A percentile compares a stretch with the other conserved stretches of the same genome.
phyloP scores from a whole-genome alignment of 2,888 invertebrate genomes.

The Synanthedon formicaeformis region DNA sequence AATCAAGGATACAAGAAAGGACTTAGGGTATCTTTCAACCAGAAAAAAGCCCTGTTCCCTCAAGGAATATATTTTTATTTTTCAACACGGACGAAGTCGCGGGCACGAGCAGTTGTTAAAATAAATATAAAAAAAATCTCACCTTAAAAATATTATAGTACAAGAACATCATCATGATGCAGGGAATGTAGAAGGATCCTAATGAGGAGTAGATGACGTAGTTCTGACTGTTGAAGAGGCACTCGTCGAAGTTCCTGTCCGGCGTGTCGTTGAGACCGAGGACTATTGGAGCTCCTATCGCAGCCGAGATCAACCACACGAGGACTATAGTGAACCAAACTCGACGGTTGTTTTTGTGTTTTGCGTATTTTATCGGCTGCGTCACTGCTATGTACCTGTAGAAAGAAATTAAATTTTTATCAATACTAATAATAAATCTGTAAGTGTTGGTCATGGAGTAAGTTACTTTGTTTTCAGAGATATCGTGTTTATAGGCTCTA shows the following conservation, averaged over 20 bases:
- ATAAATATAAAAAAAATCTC: slow-evolving; percentile 24
- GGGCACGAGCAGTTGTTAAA: not conserved
- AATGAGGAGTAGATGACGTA: slow-evolving; percentile 98
- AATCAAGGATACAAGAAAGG: no score
- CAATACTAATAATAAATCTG: no score
- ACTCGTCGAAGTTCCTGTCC: slow-evolving; percentile 83
- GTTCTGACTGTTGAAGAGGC: slow-evolving; percentile 97
- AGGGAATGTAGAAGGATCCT: slow-evolving; percentile 98
- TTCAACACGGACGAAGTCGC: no score
- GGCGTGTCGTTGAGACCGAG: slow-evolving; percentile 95
- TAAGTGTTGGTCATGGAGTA: no score
- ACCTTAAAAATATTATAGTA: slow-evolving; percentile 98
- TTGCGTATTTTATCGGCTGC: slow-evolving; percentile 98
- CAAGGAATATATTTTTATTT: no score
- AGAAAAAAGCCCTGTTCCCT: no score
- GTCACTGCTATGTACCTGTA: slow-evolving; percentile 99
- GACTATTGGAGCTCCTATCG: slow-evolving; percentile 96
- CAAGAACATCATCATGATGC: slow-evolving; percentile 97
- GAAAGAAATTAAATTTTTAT: not conserved
- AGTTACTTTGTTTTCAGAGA: no score
- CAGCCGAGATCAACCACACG: slow-evolving; percentile 93
- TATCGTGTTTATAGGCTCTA: no score
- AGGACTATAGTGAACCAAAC: slow-evolving; percentile 95
- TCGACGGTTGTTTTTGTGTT: slow-evolving; percentile 95
- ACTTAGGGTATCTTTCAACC: no score